A percentile compares a stretch with the other conserved stretches of the same genome.
phyloP scores from a whole-genome alignment of 2,888 invertebrate species.

The Lasius fuliginosus region DNA sequence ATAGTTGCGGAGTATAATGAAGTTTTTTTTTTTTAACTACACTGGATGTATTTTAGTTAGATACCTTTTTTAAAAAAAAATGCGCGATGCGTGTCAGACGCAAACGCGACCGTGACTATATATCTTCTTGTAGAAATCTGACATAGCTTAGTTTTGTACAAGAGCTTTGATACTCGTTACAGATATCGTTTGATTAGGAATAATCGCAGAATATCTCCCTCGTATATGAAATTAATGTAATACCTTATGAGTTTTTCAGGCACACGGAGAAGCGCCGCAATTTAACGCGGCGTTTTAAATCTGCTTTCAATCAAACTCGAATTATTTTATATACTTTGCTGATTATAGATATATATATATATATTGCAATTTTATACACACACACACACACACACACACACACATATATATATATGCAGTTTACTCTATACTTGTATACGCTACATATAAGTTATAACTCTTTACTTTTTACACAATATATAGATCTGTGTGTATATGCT shows the following conservation, averaged over 20 bases:
- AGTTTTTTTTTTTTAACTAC: conserved; percentile 43
- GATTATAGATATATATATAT: conserved; percentile 3
- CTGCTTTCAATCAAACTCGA: conserved; percentile 19
- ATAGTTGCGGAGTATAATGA: conserved; percentile 37
- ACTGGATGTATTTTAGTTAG: conserved; percentile 44
- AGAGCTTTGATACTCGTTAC: conserved; percentile 77
- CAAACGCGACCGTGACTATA: conserved; percentile 48
- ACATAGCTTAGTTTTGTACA: conserved; percentile 78
- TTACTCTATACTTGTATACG: conserved; percentile 56
- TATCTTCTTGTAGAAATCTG: conserved; percentile 65
- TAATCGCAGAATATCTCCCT: conserved; percentile 58
- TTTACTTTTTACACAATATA: background rate
- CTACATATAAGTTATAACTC: conserved; percentile 54
- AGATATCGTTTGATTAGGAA: conserved; percentile 71
- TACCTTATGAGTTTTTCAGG: conserved; percentile 73
- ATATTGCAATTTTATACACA: conserved; percentile 31
- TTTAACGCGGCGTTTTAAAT: background rate
- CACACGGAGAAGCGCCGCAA: conserved; percentile 18
- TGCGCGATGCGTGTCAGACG: conserved; percentile 29
- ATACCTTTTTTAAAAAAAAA: conserved; percentile 19
- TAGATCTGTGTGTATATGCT: background rate
- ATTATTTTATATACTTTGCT: conserved; percentile 27
- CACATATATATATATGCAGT: conserved; percentile 11
- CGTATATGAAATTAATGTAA: conserved; percentile 65
- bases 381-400: background rate